Evolutionary conservation across 2,113 vertebrate species (phyloP), one percentile per base, ranked within the genome.

Genomic region (Scomber japonicus): DNA sequence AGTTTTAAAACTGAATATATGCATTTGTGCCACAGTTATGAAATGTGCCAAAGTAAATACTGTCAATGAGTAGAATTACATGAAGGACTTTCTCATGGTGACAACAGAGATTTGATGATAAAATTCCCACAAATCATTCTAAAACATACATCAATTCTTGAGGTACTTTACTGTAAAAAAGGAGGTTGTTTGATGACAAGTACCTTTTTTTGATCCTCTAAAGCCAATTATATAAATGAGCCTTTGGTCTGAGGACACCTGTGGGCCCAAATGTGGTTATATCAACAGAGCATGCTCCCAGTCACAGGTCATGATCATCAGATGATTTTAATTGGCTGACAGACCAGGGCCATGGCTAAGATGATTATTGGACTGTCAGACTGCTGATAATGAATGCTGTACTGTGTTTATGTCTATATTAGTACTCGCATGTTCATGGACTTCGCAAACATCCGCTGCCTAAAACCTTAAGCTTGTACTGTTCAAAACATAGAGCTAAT

Each of bases 391-490:
- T 4, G 49, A 3, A 17, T 40, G 9, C 35, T 7, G 5, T 7
- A 13, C 50, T 27, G 50, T 53, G 48, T 71, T 65, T 76, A 66
- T 24, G 49, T 66, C 6, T 68, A 11, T 50, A 71, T 53, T 31
- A 45, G 30, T 31, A 5, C 31, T 13, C 17, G 68, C 64, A 75
- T 9, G 11, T 55, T 81, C 30, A 40, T 4, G 15, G 45, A 65
- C 56, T 55, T 19, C 17, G 27, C 17, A 27, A 24, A 27, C 64
- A 16, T 16, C 44, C 2, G 3, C 71, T 21, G 63, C 13, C 71
- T 81, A 53, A 81, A 46, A 74, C 48, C 40, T 24, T 49, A 67
- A 74, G 40, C 49, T 24, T 11, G 5, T 13, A 67, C 8, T 11
- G n/a, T 16, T 6, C 24, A 27, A 27, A 27, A 27, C 24, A 27